A percentile compares a stretch with the other conserved stretches of the same genome.
Evolutionary conservation across 2,888 invertebrate genomes (phyloP).

Genomic region (Rhorus exstirpatorius): DNA sequence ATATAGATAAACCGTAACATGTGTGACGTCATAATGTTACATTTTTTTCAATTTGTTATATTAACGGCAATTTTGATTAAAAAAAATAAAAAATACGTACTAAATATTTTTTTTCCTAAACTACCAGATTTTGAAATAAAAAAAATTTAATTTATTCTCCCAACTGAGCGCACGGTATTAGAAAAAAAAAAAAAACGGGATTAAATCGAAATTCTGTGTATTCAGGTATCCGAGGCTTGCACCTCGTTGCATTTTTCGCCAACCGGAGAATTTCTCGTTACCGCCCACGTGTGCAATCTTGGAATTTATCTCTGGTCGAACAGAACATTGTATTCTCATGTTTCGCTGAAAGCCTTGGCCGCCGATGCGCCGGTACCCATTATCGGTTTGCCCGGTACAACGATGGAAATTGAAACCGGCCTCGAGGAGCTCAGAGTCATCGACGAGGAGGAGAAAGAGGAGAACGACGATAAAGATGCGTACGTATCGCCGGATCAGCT

Average conservation of each 20-base stretch:
- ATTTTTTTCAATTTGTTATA: too few relatives aligned
- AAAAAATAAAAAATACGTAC: too few relatives aligned
- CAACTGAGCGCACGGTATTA: too few relatives aligned
- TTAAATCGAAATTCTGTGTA: constrained; percentile 45
- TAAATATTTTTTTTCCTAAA: too few relatives aligned
- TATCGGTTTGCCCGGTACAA: constrained; percentile 86
- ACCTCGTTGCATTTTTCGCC: constrained; percentile 96
- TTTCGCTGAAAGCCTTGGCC: constrained; percentile 91
- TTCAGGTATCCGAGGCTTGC: constrained; percentile 92
- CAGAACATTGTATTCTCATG: constrained; percentile 92
- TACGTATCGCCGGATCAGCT: constrained; percentile 93
- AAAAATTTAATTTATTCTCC: too few relatives aligned
- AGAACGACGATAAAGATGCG: constrained; percentile 87
- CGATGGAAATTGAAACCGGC: constrained; percentile 86
- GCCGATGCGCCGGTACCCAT: constrained; percentile 87
- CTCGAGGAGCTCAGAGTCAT: constrained; percentile 90
- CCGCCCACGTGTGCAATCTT: constrained; percentile 94
- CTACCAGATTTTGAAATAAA: too few relatives aligned
- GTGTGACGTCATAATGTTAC: too few relatives aligned
- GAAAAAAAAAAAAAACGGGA: too few relatives aligned
- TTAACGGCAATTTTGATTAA: too few relatives aligned
- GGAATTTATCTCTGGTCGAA: constrained; percentile 98
- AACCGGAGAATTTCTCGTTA: constrained; percentile 95
- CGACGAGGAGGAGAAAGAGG: constrained; percentile 81
- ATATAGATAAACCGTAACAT: too few relatives aligned